A percentile compares a stretch with the other conserved stretches of the same genome.
Evolutionary conservation across 2,888 invertebrate genomes (phyloP).

Genomic region (Bhutanitis thaidina): DNA sequence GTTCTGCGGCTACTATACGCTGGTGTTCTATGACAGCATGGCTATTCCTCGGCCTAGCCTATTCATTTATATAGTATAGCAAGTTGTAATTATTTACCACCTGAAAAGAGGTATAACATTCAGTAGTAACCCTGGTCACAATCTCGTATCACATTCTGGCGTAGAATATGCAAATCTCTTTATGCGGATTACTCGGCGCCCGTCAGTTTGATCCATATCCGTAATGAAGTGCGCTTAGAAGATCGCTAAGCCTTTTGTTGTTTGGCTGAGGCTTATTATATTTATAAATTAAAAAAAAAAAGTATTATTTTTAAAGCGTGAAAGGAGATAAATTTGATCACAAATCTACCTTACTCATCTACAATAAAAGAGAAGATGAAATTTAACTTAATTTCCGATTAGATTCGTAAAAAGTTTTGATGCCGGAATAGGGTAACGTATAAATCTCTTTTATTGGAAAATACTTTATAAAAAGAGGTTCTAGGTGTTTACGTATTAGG

Average conservation of each 20-base stretch:
- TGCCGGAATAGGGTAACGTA: not conserved
- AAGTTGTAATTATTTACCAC: too few relatives aligned
- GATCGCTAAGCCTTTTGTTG: constrained; percentile 34
- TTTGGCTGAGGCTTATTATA: constrained; percentile 25
- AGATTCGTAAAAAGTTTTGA: not conserved
- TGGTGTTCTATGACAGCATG: too few relatives aligned
- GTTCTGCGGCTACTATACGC: too few relatives aligned
- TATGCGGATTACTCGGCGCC: constrained; percentile 38
- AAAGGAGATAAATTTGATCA: not conserved
- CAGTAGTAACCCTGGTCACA: not conserved
- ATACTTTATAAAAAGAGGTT: too few relatives aligned
- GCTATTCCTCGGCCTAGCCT: too few relatives aligned
- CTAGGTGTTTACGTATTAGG: too few relatives aligned
- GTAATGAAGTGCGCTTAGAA: constrained; percentile 51
- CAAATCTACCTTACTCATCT: not conserved
- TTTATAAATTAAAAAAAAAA: constrained; percentile 11
- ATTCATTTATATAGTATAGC: too few relatives aligned
- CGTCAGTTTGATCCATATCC: constrained; percentile 47
- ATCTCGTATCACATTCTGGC: not conserved
- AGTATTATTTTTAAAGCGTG: not conserved
- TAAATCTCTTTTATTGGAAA: too few relatives aligned
- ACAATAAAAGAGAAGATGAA: too few relatives aligned
- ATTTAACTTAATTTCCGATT: too few relatives aligned
- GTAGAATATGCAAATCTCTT: constrained; percentile 33
- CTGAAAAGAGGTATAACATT: not conserved